Conservation (phyloP, 2,113 vertebrate species). For the Pelmatolapia mariae region DNA sequence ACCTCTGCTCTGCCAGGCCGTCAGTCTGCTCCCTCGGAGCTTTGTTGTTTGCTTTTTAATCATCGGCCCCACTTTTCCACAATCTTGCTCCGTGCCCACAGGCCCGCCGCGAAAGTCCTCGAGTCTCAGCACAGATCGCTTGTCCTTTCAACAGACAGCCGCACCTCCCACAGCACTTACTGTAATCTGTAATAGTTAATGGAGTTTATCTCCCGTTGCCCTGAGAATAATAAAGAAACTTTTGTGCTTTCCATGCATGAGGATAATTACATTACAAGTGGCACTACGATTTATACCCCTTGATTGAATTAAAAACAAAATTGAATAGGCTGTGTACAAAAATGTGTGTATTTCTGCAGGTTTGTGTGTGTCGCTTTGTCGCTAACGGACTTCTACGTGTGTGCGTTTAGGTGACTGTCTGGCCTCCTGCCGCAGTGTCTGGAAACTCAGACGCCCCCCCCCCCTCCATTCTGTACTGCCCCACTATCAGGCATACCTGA, state of each 20-base stretch:
- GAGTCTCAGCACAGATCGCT: neutral
- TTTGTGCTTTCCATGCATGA: slow-evolving; percentile 21
- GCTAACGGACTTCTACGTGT: neutral
- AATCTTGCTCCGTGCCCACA: neutral
- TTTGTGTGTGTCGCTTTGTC: neutral
- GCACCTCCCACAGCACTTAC: slow-evolving; percentile 7
- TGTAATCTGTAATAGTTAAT: slow-evolving; percentile 50
- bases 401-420: slow-evolving; percentile 85
- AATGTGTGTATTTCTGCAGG: neutral
- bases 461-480: neutral
- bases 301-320: slow-evolving; percentile 48
- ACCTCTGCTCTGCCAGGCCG: slow-evolving; percentile 13
- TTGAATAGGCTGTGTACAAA: neutral
- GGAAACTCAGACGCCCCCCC: slow-evolving; percentile 67
- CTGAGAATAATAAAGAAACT: slow-evolving; percentile 39
- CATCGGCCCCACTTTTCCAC: slow-evolving; percentile 1
- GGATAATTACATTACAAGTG: slow-evolving; percentile 35
- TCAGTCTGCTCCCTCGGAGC: slow-evolving; percentile 11
- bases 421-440: slow-evolving; percentile 75
- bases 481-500: slow-evolving; percentile 43
- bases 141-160: neutral
- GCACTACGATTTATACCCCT: neutral
- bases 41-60: slow-evolving; percentile 46
- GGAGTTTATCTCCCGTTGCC: slow-evolving; percentile 43
- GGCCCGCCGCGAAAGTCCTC: neutral